Conservation (phyloP, 2,113 vertebrate species). For the Phocoena sinus region DNA sequence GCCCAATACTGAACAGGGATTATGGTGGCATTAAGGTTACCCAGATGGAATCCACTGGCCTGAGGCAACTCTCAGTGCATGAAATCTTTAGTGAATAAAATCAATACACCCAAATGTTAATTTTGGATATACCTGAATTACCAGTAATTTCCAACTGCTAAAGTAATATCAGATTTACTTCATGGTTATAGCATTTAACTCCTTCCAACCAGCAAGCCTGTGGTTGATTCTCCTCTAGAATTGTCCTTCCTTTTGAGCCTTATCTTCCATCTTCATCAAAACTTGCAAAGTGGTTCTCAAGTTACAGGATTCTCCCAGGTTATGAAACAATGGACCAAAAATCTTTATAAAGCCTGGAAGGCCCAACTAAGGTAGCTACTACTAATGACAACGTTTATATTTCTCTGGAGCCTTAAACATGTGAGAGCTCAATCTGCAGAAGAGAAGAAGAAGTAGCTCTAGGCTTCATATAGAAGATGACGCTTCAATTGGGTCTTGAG, state of each 20-base stretch:
- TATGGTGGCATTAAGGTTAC: neutral
- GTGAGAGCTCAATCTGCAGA: neutral
- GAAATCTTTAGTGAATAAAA: slow-evolving; percentile 9
- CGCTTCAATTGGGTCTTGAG: neutral
- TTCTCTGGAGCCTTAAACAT: neutral
- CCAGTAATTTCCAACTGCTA: neutral
- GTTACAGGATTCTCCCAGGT: neutral
- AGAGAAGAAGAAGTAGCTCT: neutral
- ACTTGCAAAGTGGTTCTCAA: neutral
- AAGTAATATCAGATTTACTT: neutral
- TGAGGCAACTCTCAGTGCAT: neutral
- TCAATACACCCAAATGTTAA: neutral
- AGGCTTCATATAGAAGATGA: neutral
- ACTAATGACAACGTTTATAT: neutral
- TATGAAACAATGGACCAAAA: neutral
- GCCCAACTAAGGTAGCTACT: neutral
- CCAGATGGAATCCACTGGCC: neutral
- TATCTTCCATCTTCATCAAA: neutral
- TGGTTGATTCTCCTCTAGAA: neutral
- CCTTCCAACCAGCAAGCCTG: neutral
- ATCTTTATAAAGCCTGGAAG: neutral
- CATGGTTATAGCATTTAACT: neutral
- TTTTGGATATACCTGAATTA: neutral
- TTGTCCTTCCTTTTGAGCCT: neutral
- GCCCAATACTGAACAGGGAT: neutral